Percentiles rank a stretch among this genome's conserved stretches.
phyloP scores from a whole-genome alignment of 2,113 vertebrate genomes.

The Cololabis saira region DNA sequence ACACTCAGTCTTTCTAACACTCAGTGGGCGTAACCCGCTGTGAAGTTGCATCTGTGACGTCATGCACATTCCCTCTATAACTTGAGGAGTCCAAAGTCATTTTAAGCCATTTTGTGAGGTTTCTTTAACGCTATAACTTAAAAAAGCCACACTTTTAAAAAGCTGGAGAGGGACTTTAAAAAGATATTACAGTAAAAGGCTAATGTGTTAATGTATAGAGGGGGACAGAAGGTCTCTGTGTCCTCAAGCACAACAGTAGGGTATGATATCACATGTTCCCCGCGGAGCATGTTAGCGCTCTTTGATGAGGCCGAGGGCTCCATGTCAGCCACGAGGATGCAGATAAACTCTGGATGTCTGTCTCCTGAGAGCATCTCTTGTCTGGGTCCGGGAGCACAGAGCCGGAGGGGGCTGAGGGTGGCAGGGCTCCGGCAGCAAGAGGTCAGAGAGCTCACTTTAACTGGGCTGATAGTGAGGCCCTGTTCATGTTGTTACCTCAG shows the following conservation, averaged over 20 bases:
- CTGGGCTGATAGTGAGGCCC: constrained; percentile 13
- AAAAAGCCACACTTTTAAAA: no score
- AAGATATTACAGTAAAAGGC: constrained; percentile 47
- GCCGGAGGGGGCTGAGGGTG: constrained; percentile 16
- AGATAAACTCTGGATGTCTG: constrained; percentile 58
- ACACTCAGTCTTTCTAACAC: no score
- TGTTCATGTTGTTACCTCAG: constrained; percentile 9
- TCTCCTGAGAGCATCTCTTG: constrained; percentile 60
- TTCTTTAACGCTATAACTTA: no score
- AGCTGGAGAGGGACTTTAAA: background rate
- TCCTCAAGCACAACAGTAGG: constrained; percentile 48
- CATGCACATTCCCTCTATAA: no score
- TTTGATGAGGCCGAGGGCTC: constrained; percentile 52
- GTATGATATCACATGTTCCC: constrained; percentile 47
- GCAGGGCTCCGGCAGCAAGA: constrained; percentile 17
- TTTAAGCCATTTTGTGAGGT: no score
- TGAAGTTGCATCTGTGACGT: no score
- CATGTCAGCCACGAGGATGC: constrained; percentile 37
- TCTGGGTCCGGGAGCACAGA: constrained; percentile 24
- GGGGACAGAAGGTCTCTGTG: constrained; percentile 50
- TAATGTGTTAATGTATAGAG: constrained; percentile 30
- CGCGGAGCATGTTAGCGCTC: constrained; percentile 43
- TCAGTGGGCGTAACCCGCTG: no score
- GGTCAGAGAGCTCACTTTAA: constrained; percentile 20
- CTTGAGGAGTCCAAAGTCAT: no score